phyloP scores from a whole-genome alignment of 2,888 invertebrate genomes.

The Ferdinandea cuprea region DNA sequence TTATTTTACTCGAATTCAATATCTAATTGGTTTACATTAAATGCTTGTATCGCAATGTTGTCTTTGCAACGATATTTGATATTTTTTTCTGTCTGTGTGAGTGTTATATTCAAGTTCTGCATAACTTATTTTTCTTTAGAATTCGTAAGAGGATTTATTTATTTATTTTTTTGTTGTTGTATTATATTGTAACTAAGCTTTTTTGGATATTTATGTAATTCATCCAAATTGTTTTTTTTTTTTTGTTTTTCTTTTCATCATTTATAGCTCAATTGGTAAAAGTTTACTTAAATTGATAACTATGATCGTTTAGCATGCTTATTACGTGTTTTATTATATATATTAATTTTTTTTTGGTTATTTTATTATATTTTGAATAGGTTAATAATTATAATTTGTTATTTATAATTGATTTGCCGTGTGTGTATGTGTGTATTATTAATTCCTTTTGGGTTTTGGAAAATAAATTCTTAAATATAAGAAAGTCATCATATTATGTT shows the following conservation, averaged over 20 bases:
- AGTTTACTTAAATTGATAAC: constrained; percentile 39
- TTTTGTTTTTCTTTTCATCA: constrained; percentile 9
- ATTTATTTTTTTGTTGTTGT: constrained; percentile 18
- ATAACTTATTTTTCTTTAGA: constrained; percentile 24
- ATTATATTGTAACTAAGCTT: constrained; percentile 27
- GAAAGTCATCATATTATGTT: constrained; percentile 56
- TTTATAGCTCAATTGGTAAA: constrained; percentile 44
- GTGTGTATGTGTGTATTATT: constrained; percentile 21
- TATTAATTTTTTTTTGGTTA: constrained; percentile 36
- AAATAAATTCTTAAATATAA: constrained; percentile 69
- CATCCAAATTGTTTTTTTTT: constrained; percentile 14
- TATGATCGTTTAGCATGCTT: constrained; percentile 47
- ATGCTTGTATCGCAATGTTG: constrained; percentile 60
- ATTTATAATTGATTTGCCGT: constrained; percentile 20
- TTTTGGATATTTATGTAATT: constrained; percentile 19
- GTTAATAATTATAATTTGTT: constrained; percentile 29
- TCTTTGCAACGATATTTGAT: constrained; percentile 51
- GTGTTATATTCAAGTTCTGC: constrained; percentile 22
- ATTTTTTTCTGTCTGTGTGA: constrained; percentile 41
- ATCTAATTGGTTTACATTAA: constrained; percentile 72
- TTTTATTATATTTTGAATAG: constrained; percentile 37
- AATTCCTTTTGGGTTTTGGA: constrained; percentile 29
- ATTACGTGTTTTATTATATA: no score
- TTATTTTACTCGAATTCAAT: constrained; percentile 70
- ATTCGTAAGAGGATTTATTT: constrained; percentile 55